Evolutionary conservation across 2,888 invertebrate species (phyloP).

Genomic region (Sphaerophoria rueppellii): DNA sequence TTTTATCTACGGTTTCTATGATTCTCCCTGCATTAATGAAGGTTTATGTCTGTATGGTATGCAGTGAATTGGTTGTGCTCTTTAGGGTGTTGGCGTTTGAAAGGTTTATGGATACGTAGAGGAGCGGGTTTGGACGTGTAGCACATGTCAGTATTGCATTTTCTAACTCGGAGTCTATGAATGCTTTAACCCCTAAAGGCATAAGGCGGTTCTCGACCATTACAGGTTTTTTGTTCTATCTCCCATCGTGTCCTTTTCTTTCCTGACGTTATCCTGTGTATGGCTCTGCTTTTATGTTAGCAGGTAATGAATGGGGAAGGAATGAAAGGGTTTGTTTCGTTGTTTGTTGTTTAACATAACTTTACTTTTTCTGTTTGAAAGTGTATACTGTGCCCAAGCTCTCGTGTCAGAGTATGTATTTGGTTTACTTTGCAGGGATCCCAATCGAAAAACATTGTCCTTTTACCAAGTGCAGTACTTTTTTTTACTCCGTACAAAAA

Average conservation of each 20-base stretch:
- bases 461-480: constrained; percentile 61
- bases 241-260: not conserved
- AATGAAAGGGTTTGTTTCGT: constrained; percentile 28
- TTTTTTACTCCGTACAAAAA: not conserved
- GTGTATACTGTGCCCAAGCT: constrained; percentile 35
- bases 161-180: constrained; percentile 54
- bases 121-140: constrained; percentile 21
- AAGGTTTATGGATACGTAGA: not conserved
- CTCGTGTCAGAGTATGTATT: constrained; percentile 29
- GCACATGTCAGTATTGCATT: constrained; percentile 64
- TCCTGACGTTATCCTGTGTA: not conserved
- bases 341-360: constrained; percentile 10
- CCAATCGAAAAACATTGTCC: constrained; percentile 68
- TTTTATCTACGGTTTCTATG: constrained; percentile 65
- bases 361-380: constrained; percentile 1
- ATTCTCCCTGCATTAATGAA: constrained; percentile 7
- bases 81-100: constrained; percentile 15
- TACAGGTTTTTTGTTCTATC: constrained; percentile 31
- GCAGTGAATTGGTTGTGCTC: constrained; percentile 27
- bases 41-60: constrained; percentile 4
- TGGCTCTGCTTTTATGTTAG: constrained; percentile 11
- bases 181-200: constrained; percentile 59
- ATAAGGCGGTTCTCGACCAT: constrained; percentile 42
- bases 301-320: not conserved
- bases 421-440: constrained; percentile 71